Conservation (phyloP, 2,888 invertebrate genomes). For the Leptinotarsa rubiginosa region DNA sequence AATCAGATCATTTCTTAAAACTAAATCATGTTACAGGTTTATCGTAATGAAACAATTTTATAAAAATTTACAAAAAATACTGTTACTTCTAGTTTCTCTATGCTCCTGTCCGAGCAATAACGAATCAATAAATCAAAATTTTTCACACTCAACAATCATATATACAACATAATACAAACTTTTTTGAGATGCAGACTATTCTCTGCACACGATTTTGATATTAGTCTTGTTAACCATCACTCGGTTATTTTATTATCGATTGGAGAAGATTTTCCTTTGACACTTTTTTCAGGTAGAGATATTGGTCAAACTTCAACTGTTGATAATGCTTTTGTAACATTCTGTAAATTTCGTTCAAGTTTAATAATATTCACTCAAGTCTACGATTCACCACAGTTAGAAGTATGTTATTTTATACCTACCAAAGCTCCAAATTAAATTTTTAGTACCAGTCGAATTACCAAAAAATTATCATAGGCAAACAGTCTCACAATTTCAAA, state of each 20-base stretch:
- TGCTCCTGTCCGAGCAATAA: background rate
- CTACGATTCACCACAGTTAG: no score
- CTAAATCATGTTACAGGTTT: background rate
- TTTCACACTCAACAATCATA: slow-evolving; percentile 8
- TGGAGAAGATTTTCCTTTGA: background rate
- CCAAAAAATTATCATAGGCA: background rate
- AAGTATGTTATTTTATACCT: no score
- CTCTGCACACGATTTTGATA: background rate
- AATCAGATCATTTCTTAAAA: background rate
- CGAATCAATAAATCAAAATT: background rate
- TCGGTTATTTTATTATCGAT: background rate
- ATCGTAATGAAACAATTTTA: background rate
- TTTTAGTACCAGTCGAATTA: no score
- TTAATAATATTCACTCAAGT: no score
- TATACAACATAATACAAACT: slow-evolving; percentile 17
- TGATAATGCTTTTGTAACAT: no score
- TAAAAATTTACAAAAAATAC: background rate
- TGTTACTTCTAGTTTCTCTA: background rate
- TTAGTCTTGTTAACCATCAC: slow-evolving; percentile 1
- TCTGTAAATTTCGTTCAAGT: no score
- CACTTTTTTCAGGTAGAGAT: background rate
- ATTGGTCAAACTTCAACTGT: no score
- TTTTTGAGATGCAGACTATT: background rate
- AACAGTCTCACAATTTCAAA: background rate
- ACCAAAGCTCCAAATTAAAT: no score